Base-by-base conservation (phyloP, 37 sponge, comb jelly and placozoan species). In the Aphrocallistes beatrix region DNA sequence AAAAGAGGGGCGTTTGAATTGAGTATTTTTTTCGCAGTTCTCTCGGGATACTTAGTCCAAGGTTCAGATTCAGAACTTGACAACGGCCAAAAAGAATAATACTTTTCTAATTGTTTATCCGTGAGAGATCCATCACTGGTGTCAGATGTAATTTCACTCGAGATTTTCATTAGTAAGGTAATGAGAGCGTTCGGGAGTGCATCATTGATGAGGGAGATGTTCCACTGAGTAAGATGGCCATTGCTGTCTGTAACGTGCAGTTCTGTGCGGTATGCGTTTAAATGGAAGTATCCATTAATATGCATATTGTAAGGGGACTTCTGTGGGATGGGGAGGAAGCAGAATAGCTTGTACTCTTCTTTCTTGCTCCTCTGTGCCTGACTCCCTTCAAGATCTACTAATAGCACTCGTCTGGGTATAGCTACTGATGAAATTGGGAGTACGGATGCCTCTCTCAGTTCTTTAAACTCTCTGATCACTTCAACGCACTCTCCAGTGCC, bases 151-250 rank as follows among this genome's bases (percentile, higher is more conserved):
- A 82, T 0, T 0, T 37, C 75, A 19, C 83, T 38, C 82, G 89
- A 45, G 9, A 92, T 40, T 8, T 51, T 0, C 30, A 34, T n/a
- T 28, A 92, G 81, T 36, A 85, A 42, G 37, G 38, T 25, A 0
- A 84, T 51, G 39, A 86, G 83, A 21, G 88, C 90, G 16, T 84
- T 23, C 36, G 36, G 51, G 37, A 92, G 69, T 3, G 88, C 87
- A 39, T 82, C 86, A 36, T 50, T 30, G 1, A 87, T 36, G n/a
- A 92, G 51, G 21, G 51, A 36, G 39, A 36, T 32, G 39, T 92
- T 92, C 93, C 93, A 92, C 1, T 83, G 39, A 17, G 39, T 81
- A n/a, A 60, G n/a, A 30, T 60, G 75, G 3, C 28, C 75, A 28
- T 60, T 60, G 6, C n/a, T 30, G 3, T 60, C 75, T 6, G 75